A percentile compares a stretch with the other conserved stretches of the same genome.
These are phyloP conservation scores for Istiophorus platypterus DNA, from an alignment of 2,113 vertebrate species.

Conservation along the genomic window DNA sequence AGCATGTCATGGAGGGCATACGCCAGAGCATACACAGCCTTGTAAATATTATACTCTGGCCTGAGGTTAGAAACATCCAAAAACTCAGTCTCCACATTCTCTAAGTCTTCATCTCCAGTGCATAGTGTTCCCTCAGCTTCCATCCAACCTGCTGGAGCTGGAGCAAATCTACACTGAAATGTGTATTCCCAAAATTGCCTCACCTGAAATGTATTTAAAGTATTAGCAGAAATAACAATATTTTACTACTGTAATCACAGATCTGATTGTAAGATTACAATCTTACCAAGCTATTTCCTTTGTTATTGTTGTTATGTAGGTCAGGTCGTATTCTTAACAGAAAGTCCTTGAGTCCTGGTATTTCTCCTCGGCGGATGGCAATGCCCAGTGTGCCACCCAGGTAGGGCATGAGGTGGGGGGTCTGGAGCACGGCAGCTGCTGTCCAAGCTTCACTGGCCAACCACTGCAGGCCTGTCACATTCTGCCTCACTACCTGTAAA, in stretches of 20 bases:
- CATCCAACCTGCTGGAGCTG: slow-evolving; percentile 21
- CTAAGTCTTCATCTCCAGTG: slow-evolving; percentile 76
- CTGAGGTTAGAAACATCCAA: slow-evolving; percentile 70
- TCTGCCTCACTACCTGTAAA: slow-evolving; percentile 65
- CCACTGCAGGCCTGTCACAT: slow-evolving; percentile 79
- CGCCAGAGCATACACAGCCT: slow-evolving; percentile 82
- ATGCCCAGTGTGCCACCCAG: slow-evolving; percentile 82
- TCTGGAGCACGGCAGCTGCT: slow-evolving; percentile 65
- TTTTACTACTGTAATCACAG: neutral
- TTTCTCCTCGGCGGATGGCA: slow-evolving; percentile 80
- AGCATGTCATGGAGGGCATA: slow-evolving; percentile 74
- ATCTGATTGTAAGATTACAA: neutral
- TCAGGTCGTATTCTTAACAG: slow-evolving; percentile 66
- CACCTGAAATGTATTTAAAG: slow-evolving; percentile 38
- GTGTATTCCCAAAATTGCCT: slow-evolving; percentile 75
- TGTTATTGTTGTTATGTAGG: neutral
- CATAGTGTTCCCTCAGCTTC: slow-evolving; percentile 45
- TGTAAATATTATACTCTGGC: slow-evolving; percentile 81
- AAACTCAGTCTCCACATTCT: slow-evolving; percentile 46
- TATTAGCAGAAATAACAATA: neutral
- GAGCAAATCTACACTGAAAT: slow-evolving; percentile 75
- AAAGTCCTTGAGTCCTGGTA: slow-evolving; percentile 74
- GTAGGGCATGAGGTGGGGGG: slow-evolving; percentile 58
- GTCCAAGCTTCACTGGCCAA: slow-evolving; percentile 83
- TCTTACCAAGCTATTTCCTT: slow-evolving; percentile 69